Percentiles rank a stretch among this genome's conserved stretches.
Conservation (phyloP, 1,140 invertebrate genomes). For the Phthorimaea operculella region DNA sequence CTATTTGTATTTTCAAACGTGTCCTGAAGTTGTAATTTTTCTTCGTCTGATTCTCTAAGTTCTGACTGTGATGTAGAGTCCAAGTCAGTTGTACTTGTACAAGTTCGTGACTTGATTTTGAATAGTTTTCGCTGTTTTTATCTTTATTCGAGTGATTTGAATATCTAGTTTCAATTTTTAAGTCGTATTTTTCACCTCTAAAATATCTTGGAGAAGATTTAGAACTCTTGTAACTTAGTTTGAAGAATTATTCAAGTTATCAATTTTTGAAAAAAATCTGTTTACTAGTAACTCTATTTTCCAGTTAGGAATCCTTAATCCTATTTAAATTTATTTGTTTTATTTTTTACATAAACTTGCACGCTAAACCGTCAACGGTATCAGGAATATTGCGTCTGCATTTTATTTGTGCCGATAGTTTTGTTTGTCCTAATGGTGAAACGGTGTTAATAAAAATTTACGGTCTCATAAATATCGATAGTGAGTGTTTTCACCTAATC, state of each 20-base stretch:
- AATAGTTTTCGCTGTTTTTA: background rate
- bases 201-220: too few relatives aligned
- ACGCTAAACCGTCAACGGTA: too few relatives aligned
- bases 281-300: too few relatives aligned
- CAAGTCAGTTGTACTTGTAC: background rate
- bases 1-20: background rate
- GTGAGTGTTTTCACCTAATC: constrained; percentile 6
- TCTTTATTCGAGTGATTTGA: constrained; percentile 2
- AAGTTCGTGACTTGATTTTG: constrained; percentile 1
- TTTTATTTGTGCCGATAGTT: background rate
- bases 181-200: background rate
- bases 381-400: background rate
- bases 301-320: too few relatives aligned
- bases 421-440: constrained; percentile 11
- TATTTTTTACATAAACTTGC: too few relatives aligned
- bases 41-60: background rate
- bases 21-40: constrained; percentile 14
- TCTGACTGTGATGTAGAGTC: background rate
- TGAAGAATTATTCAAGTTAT: too few relatives aligned
- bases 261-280: too few relatives aligned
- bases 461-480: constrained; percentile 21
- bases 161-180: background rate
- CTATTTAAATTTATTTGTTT: too few relatives aligned
- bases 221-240: too few relatives aligned
- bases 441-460: constrained; percentile 15